These are phyloP conservation scores for Lithodes maja DNA, from an alignment of 2,888 invertebrate species.

Conservation along the genomic window DNA sequence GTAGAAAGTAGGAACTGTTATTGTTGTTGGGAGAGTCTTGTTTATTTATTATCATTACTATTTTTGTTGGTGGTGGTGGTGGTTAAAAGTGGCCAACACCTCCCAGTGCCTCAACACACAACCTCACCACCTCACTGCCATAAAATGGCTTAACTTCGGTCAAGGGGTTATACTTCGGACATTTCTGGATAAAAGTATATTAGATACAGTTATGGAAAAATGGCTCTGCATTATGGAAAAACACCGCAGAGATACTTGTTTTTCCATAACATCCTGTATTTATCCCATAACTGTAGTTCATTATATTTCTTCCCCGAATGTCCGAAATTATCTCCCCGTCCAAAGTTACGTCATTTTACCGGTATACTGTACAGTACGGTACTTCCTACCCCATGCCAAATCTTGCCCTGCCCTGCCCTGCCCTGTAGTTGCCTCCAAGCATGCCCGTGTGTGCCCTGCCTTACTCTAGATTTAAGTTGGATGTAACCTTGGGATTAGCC, in stretches of 20 bases:
- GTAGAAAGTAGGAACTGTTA: neutral
- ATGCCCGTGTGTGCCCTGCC: constrained; percentile 41
- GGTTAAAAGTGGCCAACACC: constrained; percentile 7
- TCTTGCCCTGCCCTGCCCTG: constrained; percentile 24
- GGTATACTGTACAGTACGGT: too few species aligned
- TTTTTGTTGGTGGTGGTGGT: constrained; percentile 50
- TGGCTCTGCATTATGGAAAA: too few species aligned
- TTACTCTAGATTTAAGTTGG: neutral
- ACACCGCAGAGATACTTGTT: too few species aligned
- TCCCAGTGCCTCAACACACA: constrained; percentile 7
- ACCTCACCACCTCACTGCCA: neutral
- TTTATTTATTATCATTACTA: neutral
- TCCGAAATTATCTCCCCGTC: too few species aligned
- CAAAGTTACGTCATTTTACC: neutral
- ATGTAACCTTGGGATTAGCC: neutral
- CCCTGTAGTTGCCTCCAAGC: constrained; percentile 24
- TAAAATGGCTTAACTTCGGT: too few species aligned
- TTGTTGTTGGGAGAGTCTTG: constrained; percentile 48
- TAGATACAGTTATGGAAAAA: too few species aligned
- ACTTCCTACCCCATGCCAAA: too few species aligned
- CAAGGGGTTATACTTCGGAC: too few species aligned
- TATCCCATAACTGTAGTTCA: too few species aligned
- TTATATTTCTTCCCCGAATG: too few species aligned
- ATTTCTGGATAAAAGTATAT: too few species aligned
- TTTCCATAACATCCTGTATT: too few species aligned